Evolutionary conservation across 2,888 invertebrate genomes (phyloP).

Genomic region (Trichogramma evanescens): DNA sequence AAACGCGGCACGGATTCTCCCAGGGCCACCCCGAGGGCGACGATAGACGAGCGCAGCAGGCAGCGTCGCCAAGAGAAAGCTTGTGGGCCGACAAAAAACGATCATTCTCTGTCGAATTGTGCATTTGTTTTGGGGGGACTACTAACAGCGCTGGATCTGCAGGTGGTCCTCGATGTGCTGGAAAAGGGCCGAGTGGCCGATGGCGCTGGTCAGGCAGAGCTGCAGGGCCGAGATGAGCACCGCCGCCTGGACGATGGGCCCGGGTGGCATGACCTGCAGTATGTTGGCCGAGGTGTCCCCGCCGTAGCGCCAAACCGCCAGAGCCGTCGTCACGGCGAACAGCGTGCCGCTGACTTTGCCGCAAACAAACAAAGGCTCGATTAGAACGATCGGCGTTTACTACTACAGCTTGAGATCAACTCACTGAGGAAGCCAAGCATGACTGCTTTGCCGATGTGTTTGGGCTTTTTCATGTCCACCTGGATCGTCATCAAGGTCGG

Average conservation of each 20-base stretch:
- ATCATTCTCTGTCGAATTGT: not conserved
- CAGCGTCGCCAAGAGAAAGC: conserved; percentile 71
- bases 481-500: conserved; percentile 82
- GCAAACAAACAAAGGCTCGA: not conserved
- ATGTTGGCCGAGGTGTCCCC: conserved; percentile 58
- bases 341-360: conserved; percentile 54
- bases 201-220: conserved; percentile 68
- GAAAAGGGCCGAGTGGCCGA: conserved; percentile 72
- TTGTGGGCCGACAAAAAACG: conserved; percentile 39
- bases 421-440: conserved; percentile 63
- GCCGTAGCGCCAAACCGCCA: conserved; percentile 63
- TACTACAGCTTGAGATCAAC: conserved; percentile 58
- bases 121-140: not conserved
- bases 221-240: conserved; percentile 71
- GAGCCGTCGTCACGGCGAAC: conserved; percentile 58
- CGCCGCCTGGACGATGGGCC: conserved; percentile 58
- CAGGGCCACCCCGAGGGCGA: conserved; percentile 65
- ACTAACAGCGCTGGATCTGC: conserved; percentile 64
- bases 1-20: conserved; percentile 80
- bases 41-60: conserved; percentile 62
- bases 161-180: conserved; percentile 76
- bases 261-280: conserved; percentile 61
- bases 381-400: not conserved
- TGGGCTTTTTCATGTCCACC: conserved; percentile 80
- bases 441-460: conserved; percentile 66